A percentile compares a stretch with the other conserved stretches of the same genome.
Evolutionary conservation across 2,888 invertebrate genomes (phyloP).

Genomic region (Xestoiulus laeticollis): DNA sequence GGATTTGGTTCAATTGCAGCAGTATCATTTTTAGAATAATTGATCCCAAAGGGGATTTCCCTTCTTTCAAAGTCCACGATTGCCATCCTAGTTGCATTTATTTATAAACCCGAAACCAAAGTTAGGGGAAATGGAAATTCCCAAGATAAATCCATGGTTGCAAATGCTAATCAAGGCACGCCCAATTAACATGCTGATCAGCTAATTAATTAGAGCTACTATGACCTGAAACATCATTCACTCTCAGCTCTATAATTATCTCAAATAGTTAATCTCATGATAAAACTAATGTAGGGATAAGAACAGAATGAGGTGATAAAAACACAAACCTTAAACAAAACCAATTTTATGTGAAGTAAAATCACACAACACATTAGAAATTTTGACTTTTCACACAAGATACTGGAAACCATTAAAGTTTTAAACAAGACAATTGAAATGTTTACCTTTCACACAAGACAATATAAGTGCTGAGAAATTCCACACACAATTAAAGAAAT

Average conservation of each 20-base stretch:
- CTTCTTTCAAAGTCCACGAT: background rate
- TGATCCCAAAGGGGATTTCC: background rate
- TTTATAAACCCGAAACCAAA: too few species aligned
- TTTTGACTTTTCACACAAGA: too few species aligned
- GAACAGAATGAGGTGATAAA: background rate
- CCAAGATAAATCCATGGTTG: background rate
- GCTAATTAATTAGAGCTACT: background rate
- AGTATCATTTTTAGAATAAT: background rate
- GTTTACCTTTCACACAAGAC: too few species aligned
- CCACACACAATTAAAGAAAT: too few species aligned
- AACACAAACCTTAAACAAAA: too few species aligned
- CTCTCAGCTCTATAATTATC: background rate
- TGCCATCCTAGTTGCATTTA: background rate
- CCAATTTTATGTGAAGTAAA: too few species aligned
- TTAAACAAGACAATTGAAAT: too few species aligned
- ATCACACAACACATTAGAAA: too few species aligned
- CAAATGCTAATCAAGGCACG: background rate
- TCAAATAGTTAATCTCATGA: background rate
- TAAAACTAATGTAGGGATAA: too few species aligned
- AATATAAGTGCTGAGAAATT: too few species aligned
- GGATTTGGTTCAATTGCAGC: background rate
- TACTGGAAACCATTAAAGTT: too few species aligned
- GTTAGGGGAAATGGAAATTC: background rate
- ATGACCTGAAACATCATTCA: background rate
- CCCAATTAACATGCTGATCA: constrained; percentile 11